Base-by-base conservation (phyloP, 2,113 vertebrate genomes). In the Eulemur macaco region DNA sequence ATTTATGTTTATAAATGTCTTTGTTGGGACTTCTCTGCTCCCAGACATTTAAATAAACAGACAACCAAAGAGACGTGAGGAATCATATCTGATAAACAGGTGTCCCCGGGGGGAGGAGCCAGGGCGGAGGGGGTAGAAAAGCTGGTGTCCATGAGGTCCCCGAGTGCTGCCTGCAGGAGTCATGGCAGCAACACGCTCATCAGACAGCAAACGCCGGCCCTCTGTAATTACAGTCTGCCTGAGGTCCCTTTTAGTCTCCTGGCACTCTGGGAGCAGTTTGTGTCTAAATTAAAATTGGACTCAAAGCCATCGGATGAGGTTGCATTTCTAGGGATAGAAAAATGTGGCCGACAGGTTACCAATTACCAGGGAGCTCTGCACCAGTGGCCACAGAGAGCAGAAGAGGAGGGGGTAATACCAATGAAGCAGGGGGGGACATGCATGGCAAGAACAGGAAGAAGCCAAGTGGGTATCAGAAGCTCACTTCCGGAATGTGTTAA, bases 241-340 rank as follows among this genome's bases (percentile, higher is more conserved):
- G 96, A 69, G 97, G 98, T 82, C 0, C 94, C 97, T 95, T 81
- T 97, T 69, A 95, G 95, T 37, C 97, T 86, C 76, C 63, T 83
- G 92, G 97, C 66, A 25, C 96, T 96, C 94, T 86, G 96, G 98
- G 97, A 98, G 95, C 96, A 93, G 93, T 98, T 98, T 97, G 97
- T 97, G 95, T 98, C 96, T 98, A 98, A 98, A 98, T 98, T 98
- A 98, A 98, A 98, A 98, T 83, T 58, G 97, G 98, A 96, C 98
- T 98, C 98, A 98, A 98, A 98, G 98, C 80, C 0, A 73, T 95
- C 96, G 82, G 97, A 95, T 92, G 97, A 97, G 90, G 95, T 91
- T 96, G 83, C 69, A 81, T 97, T 98, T 98, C 97, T 96, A 97
- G 98, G 96, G 97, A 98, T 20, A 89, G 80, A 68, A 78, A 56